phyloP scores from a whole-genome alignment of 2,113 vertebrate species.

The Micronycteris hirsuta region DNA sequence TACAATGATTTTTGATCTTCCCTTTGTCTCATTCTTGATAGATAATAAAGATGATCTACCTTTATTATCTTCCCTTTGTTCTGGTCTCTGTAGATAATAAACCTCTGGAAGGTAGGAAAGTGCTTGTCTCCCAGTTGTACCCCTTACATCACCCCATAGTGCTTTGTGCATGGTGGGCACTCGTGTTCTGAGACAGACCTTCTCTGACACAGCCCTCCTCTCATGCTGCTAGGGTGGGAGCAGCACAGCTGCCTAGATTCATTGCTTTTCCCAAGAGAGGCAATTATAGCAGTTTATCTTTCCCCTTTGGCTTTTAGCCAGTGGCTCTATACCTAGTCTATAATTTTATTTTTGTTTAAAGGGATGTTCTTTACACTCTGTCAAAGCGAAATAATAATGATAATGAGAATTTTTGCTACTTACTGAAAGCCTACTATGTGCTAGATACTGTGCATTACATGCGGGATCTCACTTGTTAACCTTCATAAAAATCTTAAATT shows the following conservation, averaged over 20 bases:
- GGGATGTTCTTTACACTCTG: background rate
- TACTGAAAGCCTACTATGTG: slow-evolving; percentile 37
- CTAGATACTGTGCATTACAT: background rate
- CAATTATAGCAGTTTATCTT: slow-evolving; percentile 62
- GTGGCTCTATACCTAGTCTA: slow-evolving; percentile 37
- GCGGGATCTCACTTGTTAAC: background rate
- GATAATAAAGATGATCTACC: background rate
- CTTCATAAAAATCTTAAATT: background rate
- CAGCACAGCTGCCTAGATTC: slow-evolving; percentile 44
- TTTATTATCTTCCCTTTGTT: background rate
- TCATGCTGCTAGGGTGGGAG: background rate
- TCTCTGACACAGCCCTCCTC: background rate
- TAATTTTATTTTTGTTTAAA: slow-evolving; percentile 64
- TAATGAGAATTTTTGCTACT: background rate
- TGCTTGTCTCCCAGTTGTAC: background rate
- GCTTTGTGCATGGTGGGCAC: background rate
- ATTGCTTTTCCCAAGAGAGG: slow-evolving; percentile 61
- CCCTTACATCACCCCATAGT: background rate
- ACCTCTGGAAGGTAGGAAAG: background rate
- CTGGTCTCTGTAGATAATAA: background rate
- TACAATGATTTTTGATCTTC: background rate
- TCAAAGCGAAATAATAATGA: slow-evolving; percentile 15
- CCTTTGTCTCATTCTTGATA: background rate
- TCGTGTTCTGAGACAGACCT: background rate
- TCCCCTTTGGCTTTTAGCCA: slow-evolving; percentile 50